A percentile compares a stretch with the other conserved stretches of the same genome.
Evolutionary conservation across 2,797 vertebrate genomes (phyloP).

Genomic region (Octomys mimax): DNA sequence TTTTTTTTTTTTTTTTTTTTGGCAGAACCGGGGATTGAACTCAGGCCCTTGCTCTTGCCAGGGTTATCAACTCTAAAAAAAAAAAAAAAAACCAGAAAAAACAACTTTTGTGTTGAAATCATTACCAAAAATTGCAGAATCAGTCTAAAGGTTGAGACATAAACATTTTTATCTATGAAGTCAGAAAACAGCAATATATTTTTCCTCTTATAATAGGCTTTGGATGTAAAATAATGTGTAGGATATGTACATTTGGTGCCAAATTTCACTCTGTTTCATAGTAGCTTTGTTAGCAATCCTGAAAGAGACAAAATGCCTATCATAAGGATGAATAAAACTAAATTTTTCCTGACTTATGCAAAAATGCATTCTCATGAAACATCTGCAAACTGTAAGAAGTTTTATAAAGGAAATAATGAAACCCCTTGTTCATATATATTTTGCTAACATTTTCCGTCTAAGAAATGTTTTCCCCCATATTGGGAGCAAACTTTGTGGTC

Average conservation of each 20-base stretch:
- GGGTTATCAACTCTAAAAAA: background rate
- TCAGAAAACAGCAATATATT: background rate
- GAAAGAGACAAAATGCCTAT: background rate
- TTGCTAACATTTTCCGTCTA: background rate
- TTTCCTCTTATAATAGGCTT: background rate
- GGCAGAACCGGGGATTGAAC: too few relatives aligned
- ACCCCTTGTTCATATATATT: background rate
- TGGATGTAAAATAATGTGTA: background rate
- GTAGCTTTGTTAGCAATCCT: background rate
- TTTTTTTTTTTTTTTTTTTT: background rate
- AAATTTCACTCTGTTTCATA: background rate
- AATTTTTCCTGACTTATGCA: conserved; percentile 33
- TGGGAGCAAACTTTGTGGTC: background rate
- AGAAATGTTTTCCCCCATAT: conserved; percentile 18
- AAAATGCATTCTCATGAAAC: background rate
- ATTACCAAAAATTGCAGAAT: background rate
- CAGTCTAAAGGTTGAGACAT: background rate
- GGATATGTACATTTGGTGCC: background rate
- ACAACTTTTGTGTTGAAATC: background rate
- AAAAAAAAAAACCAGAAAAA: background rate
- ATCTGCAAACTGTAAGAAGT: background rate
- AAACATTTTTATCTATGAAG: background rate
- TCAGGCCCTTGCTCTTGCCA: too few relatives aligned
- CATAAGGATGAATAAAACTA: background rate
- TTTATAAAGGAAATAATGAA: conserved; percentile 5